Base-by-base conservation (phyloP, 2,888 invertebrate genomes). In the Tetramorium bicarinatum region DNA sequence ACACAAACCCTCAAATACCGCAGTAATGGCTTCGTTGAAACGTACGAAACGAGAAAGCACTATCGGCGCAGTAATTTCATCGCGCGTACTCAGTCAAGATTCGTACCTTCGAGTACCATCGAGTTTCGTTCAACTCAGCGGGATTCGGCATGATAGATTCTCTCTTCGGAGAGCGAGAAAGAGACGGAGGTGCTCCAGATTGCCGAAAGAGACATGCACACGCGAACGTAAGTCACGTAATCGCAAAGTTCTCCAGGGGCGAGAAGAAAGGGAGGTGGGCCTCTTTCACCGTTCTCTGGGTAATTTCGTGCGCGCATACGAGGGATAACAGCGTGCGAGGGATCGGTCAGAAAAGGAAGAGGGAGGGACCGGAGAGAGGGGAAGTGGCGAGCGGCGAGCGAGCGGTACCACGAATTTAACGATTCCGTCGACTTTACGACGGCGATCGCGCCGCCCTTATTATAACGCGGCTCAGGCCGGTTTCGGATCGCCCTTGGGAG, bases 401-500 rank as follows among this genome's bases (percentile, higher is more conserved):
- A 77, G 75, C 79, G 75, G 82, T 82, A 86, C 85, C 87, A 88
- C 86, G 88, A 90, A 90, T 89, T 91, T 91, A 90, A 91, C 88
- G 91, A 91, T 91, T 88, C 87, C 76, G 86, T 85, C 85, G 89
- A 86, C 80, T 91, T 91, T 91, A 91, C 87, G 91, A 91, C 83
- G 82, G 79, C 85, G 88, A 91, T 89, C 88, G 77, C 54, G 29
- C 79, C 90, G 90, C 91, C 91, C 90, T 91, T 90, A 90, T 91
- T 91, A 87, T 88, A 90, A 88, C 85, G 87, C 87, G 71, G 54
- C 85, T 69, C 87, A 69, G 86, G 87, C 87, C 84, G 87, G 85
- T 90, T 90, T 85, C 82, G 87, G 77, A 90, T 91, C 90, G 91
- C 91, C 91, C 84, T 87, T 90, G 89, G 91, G 91, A 91, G 89